phyloP scores from a whole-genome alignment of 2,888 invertebrate species.

The Tryphoninae sp. region DNA sequence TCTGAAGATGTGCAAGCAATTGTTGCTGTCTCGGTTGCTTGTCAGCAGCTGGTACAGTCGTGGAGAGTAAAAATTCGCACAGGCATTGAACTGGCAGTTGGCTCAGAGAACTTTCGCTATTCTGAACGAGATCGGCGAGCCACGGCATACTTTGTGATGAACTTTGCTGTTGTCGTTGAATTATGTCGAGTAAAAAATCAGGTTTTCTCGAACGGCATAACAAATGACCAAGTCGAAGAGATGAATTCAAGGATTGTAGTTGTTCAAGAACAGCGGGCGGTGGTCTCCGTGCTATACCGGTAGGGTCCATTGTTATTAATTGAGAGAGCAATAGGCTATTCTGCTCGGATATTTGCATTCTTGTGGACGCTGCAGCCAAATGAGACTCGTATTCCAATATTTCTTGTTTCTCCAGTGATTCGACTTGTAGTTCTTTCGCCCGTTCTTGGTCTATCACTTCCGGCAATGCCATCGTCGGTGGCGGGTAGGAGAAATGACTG shows the following conservation, averaged over 20 bases:
- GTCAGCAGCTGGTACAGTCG: constrained; percentile 84
- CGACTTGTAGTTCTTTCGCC: constrained; percentile 86
- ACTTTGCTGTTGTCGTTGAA: constrained; percentile 90
- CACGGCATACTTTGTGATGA: constrained; percentile 98
- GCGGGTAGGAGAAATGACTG: constrained; percentile 88
- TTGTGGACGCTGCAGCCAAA: constrained; percentile 94
- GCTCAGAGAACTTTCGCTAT: constrained; percentile 92
- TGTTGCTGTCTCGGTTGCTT: constrained; percentile 91
- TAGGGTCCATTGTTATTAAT: constrained; percentile 92
- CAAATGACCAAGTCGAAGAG: constrained; percentile 92
- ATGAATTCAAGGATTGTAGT: constrained; percentile 89
- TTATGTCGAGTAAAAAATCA: constrained; percentile 95
- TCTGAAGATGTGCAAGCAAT: constrained; percentile 85
- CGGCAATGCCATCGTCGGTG: constrained; percentile 85
- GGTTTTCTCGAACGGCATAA: constrained; percentile 94
- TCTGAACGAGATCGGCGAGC: constrained; percentile 96
- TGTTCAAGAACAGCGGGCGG: constrained; percentile 90
- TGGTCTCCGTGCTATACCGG: constrained; percentile 91
- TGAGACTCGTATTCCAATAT: constrained; percentile 95
- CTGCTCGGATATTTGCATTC: constrained; percentile 94
- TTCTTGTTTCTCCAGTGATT: constrained; percentile 88
- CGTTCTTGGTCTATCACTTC: constrained; percentile 85
- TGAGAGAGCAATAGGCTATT: constrained; percentile 92
- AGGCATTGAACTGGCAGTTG: constrained; percentile 98
- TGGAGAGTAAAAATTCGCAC: constrained; percentile 94